Base-by-base conservation (phyloP, 92 coral and sea anemone species). In the Parazoanthus swiftii region DNA sequence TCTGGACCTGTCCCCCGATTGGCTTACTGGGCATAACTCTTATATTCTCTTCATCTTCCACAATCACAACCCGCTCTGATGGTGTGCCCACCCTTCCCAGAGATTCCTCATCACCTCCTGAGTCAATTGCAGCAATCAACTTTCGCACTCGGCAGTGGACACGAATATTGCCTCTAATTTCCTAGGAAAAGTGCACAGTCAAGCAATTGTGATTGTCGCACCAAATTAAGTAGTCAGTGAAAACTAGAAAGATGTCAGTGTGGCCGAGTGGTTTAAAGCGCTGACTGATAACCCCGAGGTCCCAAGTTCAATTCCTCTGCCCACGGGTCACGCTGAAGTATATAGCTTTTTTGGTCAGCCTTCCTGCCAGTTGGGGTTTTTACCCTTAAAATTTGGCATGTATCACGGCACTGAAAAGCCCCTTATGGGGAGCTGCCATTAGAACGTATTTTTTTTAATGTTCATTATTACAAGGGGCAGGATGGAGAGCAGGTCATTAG, bases 141-240 rank as follows among this genome's bases (percentile, higher is more conserved):
- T 98, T 98, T 21, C 99, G 92, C 72, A 97, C 92, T n/a, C 99
- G 92, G 81, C 99, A 97, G 50, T 97, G 98, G 16, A 97, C 99
- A 26, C 99, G 92, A 81, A 97, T 97, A 81, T 97, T 97, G 7
- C 99, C 99, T 44, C 99, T 98, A 33, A 97, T 94, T 94, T 97
- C 99, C 99, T 97, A n/a, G 36, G 82, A 79, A 18, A 23, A 48
- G 16, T 20, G 42, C 42, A 39, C 42, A 39, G 42, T 39, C 42
- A 39, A 39, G 42, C 0, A 39, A 39, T 39, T 39, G 42, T 39
- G 42, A 39, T 39, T 39, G 42, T 39, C 4, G 42, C 42, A 39
- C 42, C 42, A 39, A 39, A 39, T 39, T 39, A 2, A 66, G 6
- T 66, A 10, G 26, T 66, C 26, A 20, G 23, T 66, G 21, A 5